Conservation (phyloP, 2,113 vertebrate species). For the Piprites chloris region DNA sequence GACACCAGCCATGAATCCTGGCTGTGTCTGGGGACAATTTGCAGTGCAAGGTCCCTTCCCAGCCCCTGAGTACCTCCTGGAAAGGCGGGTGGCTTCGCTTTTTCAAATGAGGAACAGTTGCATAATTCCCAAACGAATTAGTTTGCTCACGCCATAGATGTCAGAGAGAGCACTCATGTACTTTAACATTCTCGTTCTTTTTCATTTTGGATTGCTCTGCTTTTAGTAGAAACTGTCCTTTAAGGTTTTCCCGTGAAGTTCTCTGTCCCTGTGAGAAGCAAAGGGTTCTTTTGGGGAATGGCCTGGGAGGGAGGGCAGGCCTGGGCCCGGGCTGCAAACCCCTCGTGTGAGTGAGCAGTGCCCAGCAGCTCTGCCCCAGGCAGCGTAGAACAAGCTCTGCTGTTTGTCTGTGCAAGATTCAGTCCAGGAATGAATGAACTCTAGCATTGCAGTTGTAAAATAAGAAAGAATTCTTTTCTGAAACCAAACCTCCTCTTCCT, state of each 20-base stretch:
- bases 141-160: neutral
- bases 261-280: neutral
- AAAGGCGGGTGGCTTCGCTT: neutral
- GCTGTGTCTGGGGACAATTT: neutral
- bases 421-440: neutral
- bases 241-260: neutral
- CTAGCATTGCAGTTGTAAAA: neutral
- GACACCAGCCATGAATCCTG: neutral
- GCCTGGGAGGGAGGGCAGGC: neutral
- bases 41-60: neutral
- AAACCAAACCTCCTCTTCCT: slow-evolving; percentile 17
- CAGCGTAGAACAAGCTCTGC: neutral
- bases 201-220: neutral
- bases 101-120: neutral
- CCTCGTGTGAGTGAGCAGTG: neutral
- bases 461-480: neutral
- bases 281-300: neutral
- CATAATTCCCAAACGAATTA: neutral
- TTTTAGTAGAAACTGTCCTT: neutral
- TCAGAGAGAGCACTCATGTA: neutral
- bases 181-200: neutral
- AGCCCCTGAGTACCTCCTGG: neutral
- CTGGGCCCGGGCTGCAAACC: neutral
- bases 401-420: neutral
- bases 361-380: neutral